Evolutionary conservation across 2,113 vertebrate genomes (phyloP).

Genomic region (Bos indicus): DNA sequence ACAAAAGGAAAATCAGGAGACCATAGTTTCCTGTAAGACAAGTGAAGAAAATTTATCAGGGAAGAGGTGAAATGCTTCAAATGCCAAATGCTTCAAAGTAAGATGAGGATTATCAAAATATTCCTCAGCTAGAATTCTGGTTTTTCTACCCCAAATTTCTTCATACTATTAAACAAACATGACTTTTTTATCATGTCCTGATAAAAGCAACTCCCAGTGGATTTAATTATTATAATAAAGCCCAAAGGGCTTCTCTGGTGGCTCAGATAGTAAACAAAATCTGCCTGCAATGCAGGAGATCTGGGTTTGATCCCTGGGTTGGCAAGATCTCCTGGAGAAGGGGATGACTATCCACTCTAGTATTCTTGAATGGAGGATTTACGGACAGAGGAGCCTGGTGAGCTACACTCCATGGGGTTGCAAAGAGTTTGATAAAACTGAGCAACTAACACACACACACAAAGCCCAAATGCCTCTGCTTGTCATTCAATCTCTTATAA

Average conservation of each 20-base stretch:
- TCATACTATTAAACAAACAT: neutral
- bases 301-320: neutral
- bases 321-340: neutral
- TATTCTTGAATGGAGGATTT: neutral
- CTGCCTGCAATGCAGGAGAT: neutral
- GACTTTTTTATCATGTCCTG: neutral
- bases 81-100: neutral
- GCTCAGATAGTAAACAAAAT: neutral
- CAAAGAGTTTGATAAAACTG: neutral
- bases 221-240: neutral
- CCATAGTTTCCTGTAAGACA: neutral
- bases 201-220: neutral
- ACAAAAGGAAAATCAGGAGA: neutral
- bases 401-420: neutral
- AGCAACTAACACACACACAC: neutral
- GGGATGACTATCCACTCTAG: neutral
- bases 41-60: neutral
- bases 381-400: neutral
- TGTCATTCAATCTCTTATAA: neutral
- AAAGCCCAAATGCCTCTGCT: neutral
- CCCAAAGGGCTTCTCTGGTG: neutral
- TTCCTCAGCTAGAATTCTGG: neutral
- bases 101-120: neutral
- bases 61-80: neutral
- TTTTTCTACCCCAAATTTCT: neutral